Base-by-base conservation (phyloP, 2,888 invertebrate species). In the Drosophila limbata region DNA sequence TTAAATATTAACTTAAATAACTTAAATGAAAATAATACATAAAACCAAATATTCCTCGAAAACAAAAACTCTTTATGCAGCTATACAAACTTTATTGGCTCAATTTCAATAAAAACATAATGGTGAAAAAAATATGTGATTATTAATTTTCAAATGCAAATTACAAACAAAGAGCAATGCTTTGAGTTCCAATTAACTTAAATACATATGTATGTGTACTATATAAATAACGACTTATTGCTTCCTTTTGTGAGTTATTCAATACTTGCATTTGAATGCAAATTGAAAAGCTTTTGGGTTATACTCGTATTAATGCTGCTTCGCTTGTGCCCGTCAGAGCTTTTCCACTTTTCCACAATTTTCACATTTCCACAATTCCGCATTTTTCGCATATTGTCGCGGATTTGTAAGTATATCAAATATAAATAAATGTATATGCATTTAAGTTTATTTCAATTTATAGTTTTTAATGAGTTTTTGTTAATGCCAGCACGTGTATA, bases 391-490 rank as follows among this genome's bases (percentile, higher is more conserved):
- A 60, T 52, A 69, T 73, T 69, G 73, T 69, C 69, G 60, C 64
- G 31, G 52, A 77, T 63, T 72, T 45, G 52, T 69, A 69, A 77
- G 77, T 52, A 69, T 48, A 72, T 63, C 63, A 33, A 62, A 42
- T 69, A 57, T 57, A 69, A 50, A 59, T 56, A 69, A 68, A 83
- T 60, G 62, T 67, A 57, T 79, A 69, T 76, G 73, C 69, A 73
- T 77, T 78, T 74, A 84, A 88, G 87, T 88, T 87, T 71, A 86
- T 90, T 90, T 90, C 89, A 87, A 90, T 90, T 90, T 88, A 90
- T 90, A 89, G 79, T 90, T 90, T 76, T 86, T 89, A 90, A 90
- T 90, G 85, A 88, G 87, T 88, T 90, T 89, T 74, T 72, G 63
- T 77, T 74, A 81, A 84, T 84, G 81, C 79, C 66, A 45, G 52